A percentile compares a stretch with the other conserved stretches of the same genome.
phyloP scores from a whole-genome alignment of 2,888 invertebrate species.

The Penaeus monodon region DNA sequence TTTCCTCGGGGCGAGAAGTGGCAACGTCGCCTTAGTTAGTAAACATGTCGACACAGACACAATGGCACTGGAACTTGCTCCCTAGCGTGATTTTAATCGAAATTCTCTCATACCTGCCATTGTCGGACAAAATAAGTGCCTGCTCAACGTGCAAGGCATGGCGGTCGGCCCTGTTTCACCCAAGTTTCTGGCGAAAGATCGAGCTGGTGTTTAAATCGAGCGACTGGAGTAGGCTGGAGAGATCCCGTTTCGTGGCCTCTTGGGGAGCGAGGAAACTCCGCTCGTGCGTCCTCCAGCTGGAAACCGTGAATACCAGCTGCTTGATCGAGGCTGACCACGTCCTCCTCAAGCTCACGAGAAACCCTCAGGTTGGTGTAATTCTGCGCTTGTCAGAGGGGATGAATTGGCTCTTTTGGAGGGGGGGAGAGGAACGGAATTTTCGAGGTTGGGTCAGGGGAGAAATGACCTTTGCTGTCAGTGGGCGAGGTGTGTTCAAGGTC shows the following conservation, averaged over 20 bases:
- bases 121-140: constrained; percentile 73
- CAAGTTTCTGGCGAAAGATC: constrained; percentile 71
- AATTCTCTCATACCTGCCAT: constrained; percentile 73
- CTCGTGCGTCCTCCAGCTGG: constrained; percentile 54
- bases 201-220: constrained; percentile 51
- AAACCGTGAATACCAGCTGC: constrained; percentile 55
- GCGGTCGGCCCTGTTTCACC: constrained; percentile 73
- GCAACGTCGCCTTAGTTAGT: constrained; percentile 63
- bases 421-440: too few relatives aligned
- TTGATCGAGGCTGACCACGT: constrained; percentile 58
- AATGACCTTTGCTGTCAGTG: too few relatives aligned
- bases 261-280: constrained; percentile 58
- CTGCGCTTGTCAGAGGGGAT: background rate
- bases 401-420: background rate
- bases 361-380: constrained; percentile 47
- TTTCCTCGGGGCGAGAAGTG: constrained; percentile 34
- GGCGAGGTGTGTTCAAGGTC: too few relatives aligned
- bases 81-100: constrained; percentile 67
- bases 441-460: too few relatives aligned
- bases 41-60: constrained; percentile 65
- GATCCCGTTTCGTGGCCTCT: constrained; percentile 59
- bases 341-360: constrained; percentile 58
- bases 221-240: constrained; percentile 46
- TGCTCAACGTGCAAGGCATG: constrained; percentile 75
- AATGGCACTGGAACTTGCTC: constrained; percentile 63